Base-by-base conservation (phyloP, 2,888 invertebrate species). In the Saturnia japonica region DNA sequence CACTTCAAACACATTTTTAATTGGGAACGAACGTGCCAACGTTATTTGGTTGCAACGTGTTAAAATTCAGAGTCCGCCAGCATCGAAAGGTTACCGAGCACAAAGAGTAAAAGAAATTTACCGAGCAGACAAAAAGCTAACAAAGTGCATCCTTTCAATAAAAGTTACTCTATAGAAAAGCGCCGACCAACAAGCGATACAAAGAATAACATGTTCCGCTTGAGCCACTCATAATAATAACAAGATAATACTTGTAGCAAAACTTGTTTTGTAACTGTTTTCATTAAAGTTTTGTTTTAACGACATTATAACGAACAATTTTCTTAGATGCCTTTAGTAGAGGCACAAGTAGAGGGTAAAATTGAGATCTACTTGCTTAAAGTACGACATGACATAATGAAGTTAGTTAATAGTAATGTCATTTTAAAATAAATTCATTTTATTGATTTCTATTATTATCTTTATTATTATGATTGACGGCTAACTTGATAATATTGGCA, bases 151-250 rank as follows among this genome's bases (percentile, higher is more conserved):
- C 74, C 74, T 77, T 77, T 73, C 75, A 75, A 76, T 76, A 75
- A 79, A 80, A 79, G 74, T 79, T 78, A 68, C 69, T 72, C 73
- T 74, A 74, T 72, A 71, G 62, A 69, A 70, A 67, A 74, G 69
- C 74, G 73, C 68, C 69, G 70, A 73, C 74, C 78, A 73, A 77
- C 74, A 74, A 75, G 73, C 67, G 71, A 64, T 70, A 75, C 77
- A 79, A 79, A 60, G 57, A 60, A 60, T 28, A 60, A 60, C 57
- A 60, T 28, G 57, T 60, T 60, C 28, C 57, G 12, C 57, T 79
- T 77, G 70, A 76, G 73, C 77, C 72, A 68, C 74, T 78, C 73
- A 73, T 78, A 74, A 76, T 76, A 77, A 73, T 74, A 77, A 74
- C 72, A 64, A 72, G 71, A 62, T 72, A 77, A 71, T 79, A 72